phyloP scores from a whole-genome alignment of 2,797 vertebrate genomes.

The Gobio occitaniae region DNA sequence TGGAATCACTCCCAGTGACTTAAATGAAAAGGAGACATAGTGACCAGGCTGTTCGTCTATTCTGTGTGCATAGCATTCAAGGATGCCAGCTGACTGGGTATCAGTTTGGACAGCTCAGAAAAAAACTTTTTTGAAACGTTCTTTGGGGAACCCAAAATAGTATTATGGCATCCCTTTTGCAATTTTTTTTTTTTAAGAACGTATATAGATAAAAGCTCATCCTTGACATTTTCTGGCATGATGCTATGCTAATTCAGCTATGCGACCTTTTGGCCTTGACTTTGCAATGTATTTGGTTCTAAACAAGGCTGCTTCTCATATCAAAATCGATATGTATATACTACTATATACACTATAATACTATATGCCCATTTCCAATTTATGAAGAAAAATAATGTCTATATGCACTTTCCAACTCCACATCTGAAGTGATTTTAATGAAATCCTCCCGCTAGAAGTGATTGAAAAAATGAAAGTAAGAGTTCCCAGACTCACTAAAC shows the following conservation, averaged over 20 bases:
- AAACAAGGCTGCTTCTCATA: not conserved
- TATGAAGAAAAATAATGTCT: not conserved
- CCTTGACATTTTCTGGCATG: conserved; percentile 46
- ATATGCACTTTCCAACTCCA: not conserved
- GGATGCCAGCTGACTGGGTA: conserved; percentile 50
- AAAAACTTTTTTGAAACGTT: not conserved
- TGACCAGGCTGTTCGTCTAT: conserved; percentile 6
- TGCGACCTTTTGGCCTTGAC: not conserved
- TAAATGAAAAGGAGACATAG: conserved; percentile 33
- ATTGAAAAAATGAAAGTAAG: not conserved
- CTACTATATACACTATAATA: too few relatives aligned
- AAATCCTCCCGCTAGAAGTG: not conserved
- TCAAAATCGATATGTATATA: not conserved
- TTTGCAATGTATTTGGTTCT: not conserved
- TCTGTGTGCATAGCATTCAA: not conserved
- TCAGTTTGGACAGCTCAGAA: conserved; percentile 41
- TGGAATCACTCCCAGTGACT: conserved; percentile 30
- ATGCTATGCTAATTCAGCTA: conserved; percentile 45
- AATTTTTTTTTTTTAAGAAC: not conserved
- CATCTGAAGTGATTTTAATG: not conserved
- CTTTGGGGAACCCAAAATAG: not conserved
- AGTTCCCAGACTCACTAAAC: not conserved
- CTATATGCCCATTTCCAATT: not conserved
- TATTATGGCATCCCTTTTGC: not conserved
- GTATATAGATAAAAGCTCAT: conserved; percentile 56